A percentile compares a stretch with the other conserved stretches of the same genome.
Evolutionary conservation across 2,797 vertebrate species (phyloP).

Genomic region (Sebastes trivittatus): DNA sequence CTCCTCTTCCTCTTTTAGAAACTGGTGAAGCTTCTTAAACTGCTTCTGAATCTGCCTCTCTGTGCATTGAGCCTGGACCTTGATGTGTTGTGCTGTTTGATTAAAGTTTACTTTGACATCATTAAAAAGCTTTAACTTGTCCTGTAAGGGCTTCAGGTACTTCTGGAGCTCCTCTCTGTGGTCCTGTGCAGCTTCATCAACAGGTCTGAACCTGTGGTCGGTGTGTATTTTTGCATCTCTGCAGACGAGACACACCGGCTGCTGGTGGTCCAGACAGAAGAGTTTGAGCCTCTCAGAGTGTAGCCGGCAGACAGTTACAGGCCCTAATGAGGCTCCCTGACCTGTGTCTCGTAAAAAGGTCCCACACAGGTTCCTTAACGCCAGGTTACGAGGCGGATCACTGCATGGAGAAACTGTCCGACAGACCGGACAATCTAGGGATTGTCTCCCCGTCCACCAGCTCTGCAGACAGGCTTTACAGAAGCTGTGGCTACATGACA

Average conservation of each 20-base stretch:
- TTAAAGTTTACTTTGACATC: neutral
- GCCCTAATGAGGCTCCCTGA: neutral
- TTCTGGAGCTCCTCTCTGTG: neutral
- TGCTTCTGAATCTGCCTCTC: neutral
- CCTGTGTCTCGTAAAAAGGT: neutral
- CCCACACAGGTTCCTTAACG: slow-evolving; percentile 35
- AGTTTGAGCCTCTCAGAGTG: slow-evolving; percentile 23
- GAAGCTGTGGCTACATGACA: slow-evolving; percentile 44
- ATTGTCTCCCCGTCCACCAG: slow-evolving; percentile 10
- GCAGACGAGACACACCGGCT: slow-evolving; percentile 12
- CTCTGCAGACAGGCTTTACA: slow-evolving; percentile 33
- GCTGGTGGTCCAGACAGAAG: slow-evolving; percentile 26
- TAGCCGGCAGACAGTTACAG: neutral
- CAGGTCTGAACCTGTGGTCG: slow-evolving; percentile 17
- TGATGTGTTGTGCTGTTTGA: slow-evolving; percentile 2
- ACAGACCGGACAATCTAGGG: slow-evolving; percentile 14
- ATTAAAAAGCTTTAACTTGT: neutral
- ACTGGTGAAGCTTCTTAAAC: slow-evolving; percentile 18
- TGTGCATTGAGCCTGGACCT: neutral
- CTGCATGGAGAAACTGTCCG: neutral
- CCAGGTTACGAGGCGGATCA: slow-evolving; percentile 18
- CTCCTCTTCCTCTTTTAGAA: slow-evolving; percentile 25
- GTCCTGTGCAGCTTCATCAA: neutral
- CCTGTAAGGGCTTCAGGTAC: neutral
- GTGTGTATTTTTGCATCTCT: slow-evolving; percentile 1